Percentiles rank a stretch among this genome's conserved stretches.
Evolutionary conservation across 2,797 vertebrate genomes (phyloP).

Genomic region (Cercopithecus diana): DNA sequence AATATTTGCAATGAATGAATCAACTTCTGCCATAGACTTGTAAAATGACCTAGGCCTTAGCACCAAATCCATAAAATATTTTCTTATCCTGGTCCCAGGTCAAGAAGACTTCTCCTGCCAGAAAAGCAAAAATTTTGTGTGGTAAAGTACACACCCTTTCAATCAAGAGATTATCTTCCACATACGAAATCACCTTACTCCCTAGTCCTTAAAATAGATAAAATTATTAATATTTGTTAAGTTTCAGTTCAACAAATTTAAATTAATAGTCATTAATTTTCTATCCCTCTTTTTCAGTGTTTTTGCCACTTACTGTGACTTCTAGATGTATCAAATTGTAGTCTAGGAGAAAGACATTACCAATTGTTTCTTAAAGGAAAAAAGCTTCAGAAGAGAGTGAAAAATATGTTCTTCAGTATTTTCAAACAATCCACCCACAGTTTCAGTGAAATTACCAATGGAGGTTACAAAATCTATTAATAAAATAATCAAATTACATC

Average conservation of each 20-base stretch:
- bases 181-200: background rate
- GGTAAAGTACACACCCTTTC: background rate
- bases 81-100: background rate
- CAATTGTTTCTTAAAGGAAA: background rate
- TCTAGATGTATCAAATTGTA: background rate
- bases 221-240: background rate
- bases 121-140: background rate
- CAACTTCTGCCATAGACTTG: background rate
- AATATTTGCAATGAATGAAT: constrained; percentile 43
- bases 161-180: background rate
- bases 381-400: background rate
- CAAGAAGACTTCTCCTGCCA: background rate
- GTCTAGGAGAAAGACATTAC: background rate
- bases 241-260: background rate
- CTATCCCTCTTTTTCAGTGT: background rate
- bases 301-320: background rate
- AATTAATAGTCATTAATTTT: background rate
- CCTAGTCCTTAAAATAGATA: background rate
- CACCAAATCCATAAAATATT: background rate
- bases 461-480: background rate
- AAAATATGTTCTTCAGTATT: background rate
- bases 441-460: background rate
- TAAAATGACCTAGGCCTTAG: background rate
- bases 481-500: background rate
- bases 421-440: background rate